These are phyloP conservation scores for Drosophila pandora DNA, from an alignment of 1,140 invertebrate species.

Conservation along the genomic window DNA sequence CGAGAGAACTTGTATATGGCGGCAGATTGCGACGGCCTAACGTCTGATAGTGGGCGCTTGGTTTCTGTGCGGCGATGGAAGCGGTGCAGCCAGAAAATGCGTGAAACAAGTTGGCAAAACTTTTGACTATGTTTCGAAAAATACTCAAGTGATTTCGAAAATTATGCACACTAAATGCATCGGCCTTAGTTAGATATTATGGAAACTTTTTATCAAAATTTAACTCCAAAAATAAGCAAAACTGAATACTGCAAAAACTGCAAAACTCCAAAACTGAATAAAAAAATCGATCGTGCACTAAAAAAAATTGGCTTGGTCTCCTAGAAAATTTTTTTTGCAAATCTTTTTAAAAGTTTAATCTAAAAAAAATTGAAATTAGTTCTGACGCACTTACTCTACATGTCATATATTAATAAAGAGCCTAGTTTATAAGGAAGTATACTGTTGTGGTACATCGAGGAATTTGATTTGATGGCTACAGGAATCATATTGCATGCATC, in stretches of 20 bases:
- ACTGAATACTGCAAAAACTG: too few species aligned
- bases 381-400: too few species aligned
- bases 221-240: constrained; percentile 8
- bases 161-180: constrained; percentile 80
- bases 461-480: neutral
- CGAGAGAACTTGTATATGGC: constrained; percentile 57
- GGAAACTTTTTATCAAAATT: constrained; percentile 59
- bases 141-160: constrained; percentile 74
- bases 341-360: neutral
- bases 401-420: too few species aligned
- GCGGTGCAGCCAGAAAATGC: constrained; percentile 34
- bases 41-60: constrained; percentile 22
- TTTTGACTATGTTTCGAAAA: constrained; percentile 75
- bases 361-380: too few species aligned
- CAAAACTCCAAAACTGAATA: neutral
- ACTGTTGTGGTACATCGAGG: neutral
- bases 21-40: constrained; percentile 51
- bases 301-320: neutral
- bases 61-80: constrained; percentile 18
- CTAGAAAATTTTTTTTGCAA: constrained; percentile 7
- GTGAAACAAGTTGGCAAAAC: constrained; percentile 69
- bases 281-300: constrained; percentile 27
- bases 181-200: constrained; percentile 21
- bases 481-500: neutral
- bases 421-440: too few species aligned